These are phyloP conservation scores for Gnathonemus echidnorhynchus DNA, from an alignment of 2,113 vertebrate genomes.

Conservation along the genomic window DNA sequence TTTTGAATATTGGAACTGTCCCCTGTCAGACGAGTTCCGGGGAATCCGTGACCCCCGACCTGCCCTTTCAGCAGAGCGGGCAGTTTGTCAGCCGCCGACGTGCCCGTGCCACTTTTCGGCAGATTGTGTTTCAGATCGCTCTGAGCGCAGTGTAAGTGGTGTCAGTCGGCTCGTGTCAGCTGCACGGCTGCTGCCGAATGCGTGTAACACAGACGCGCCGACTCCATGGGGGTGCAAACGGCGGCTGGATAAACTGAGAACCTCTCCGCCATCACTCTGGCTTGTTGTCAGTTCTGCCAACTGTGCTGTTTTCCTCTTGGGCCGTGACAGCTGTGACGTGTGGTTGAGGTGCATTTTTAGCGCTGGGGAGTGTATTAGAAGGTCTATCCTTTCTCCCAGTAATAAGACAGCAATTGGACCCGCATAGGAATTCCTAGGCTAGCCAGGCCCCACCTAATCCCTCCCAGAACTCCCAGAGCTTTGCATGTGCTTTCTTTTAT, in stretches of 20 bases:
- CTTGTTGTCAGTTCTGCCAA: background rate
- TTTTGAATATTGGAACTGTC: background rate
- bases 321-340: background rate
- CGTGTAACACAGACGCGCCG: background rate
- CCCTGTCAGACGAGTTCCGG: background rate
- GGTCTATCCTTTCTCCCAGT: background rate
- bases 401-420: background rate
- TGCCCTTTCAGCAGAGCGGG: background rate
- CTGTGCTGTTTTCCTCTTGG: background rate
- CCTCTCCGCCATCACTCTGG: background rate
- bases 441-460: background rate
- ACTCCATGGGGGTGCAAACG: background rate
- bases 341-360: background rate
- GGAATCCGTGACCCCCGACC: background rate
- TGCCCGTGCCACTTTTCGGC: too few species aligned
- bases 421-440: background rate
- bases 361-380: background rate
- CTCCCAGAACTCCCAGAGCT: background rate
- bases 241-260: background rate
- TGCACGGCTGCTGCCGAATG: background rate
- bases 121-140: constrained; percentile 1
- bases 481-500: background rate
- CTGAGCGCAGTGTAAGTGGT: background rate
- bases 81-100: background rate
- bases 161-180: background rate